Evolutionary conservation across 2,888 invertebrate species (phyloP).

Genomic region (Epicampocera succincta): DNA sequence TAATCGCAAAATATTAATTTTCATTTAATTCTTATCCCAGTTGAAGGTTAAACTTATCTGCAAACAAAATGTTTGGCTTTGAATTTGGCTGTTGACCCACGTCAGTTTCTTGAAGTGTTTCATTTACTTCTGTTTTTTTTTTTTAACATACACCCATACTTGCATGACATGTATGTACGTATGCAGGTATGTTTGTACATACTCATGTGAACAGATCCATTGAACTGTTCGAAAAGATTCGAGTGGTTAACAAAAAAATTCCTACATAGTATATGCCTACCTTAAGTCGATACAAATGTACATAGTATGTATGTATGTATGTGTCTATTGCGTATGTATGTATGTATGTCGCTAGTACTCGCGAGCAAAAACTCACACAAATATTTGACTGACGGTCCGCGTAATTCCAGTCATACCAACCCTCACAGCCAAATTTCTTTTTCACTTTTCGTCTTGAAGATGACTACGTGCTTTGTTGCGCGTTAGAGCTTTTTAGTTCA

Average conservation of each 20-base stretch:
- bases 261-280: no score
- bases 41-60: conserved; percentile 60
- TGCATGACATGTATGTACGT: conserved; percentile 19
- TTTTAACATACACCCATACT: background rate
- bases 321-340: no score
- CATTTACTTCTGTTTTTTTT: no score
- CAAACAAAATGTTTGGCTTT: conserved; percentile 64
- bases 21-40: conserved; percentile 8
- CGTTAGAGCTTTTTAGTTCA: conserved; percentile 56
- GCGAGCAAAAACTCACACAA: no score
- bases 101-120: background rate
- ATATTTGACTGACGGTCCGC: no score
- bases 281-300: no score
- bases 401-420: conserved; percentile 7
- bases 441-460: conserved; percentile 11
- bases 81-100: conserved; percentile 76
- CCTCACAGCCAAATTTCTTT: background rate
- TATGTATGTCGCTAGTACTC: no score
- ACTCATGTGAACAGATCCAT: no score
- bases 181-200: background rate
- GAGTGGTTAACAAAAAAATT: no score
- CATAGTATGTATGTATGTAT: conserved; percentile 15
- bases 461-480: conserved; percentile 64
- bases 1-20: conserved; percentile 17
- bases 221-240: no score